Base-by-base conservation (phyloP, 2,113 vertebrate genomes). In the Sardina pilchardus region DNA sequence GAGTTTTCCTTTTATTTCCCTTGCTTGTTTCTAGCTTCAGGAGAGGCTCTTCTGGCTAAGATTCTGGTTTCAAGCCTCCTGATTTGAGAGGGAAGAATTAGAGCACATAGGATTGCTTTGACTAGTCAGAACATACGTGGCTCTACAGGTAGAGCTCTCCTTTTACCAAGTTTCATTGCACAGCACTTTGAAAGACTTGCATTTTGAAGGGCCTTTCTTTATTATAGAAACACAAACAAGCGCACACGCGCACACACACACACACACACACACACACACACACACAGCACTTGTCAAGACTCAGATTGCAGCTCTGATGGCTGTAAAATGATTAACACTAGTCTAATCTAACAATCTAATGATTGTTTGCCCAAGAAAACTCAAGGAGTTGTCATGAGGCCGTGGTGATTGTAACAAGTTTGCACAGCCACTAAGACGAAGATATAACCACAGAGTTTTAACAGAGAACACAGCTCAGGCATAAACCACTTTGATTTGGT, bases 181-280 rank as follows among this genome's bases (percentile, higher is more conserved):
- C 9, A 47, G 45, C 45, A 9, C 45, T 47, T 47, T 47, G 12
- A 47, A 47, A 47, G 45, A 14, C 2, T 47, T 9, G 39, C 4
- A 42, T 42, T 42, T 42, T 42, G 39, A 42, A 42, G 39, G 39
- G 39, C 39, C 39, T 42, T 42, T 42, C 39, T 42, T 42, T 1
- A 42, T 2, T 42, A 2, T 42, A 50, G 48, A 50, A 10, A 59
- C 19, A 34, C 2, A 71, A 9, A 71, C 63, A 71, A 1, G 30
- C 63, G 8, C 63, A 71, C 63, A 71, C 63, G 30, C n/a, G 2
- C 26, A 34, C 63, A 30, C 63, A 71, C 63, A 71, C 63, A 71
- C 63, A 71, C 63, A 30, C n/a, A 71, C n/a, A 56, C n/a, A n/a
- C n/a, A n/a, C n/a, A n/a, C n/a, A 63, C 59, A n/a, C 59, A 63